Conservation (phyloP, 53 echinoderm and acorn worm species). For the Holothuria scabra region DNA sequence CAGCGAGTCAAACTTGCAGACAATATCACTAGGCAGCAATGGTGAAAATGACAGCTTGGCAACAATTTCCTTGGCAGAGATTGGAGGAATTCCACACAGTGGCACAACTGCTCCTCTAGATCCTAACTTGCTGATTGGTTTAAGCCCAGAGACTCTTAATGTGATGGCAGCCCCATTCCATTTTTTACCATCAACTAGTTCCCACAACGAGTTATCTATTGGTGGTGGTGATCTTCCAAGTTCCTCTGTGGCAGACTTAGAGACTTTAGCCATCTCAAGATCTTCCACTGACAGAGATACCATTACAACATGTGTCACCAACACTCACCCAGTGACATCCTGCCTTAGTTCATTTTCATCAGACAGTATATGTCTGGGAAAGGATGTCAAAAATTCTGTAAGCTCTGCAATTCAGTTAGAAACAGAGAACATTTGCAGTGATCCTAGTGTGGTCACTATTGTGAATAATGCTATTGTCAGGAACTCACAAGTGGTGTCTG, state of each 20-base stretch:
- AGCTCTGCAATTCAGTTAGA: constrained; percentile 14
- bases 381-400: not conserved
- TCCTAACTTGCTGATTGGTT: constrained; percentile 37
- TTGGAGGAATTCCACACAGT: constrained; percentile 42
- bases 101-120: constrained; percentile 9
- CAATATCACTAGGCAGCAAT: not conserved
- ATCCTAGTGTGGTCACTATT: constrained; percentile 11
- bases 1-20: constrained; percentile 37
- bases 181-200: constrained; percentile 33
- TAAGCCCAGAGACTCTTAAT: constrained; percentile 46
- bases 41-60: constrained; percentile 31
- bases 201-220: not conserved
- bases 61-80: constrained; percentile 46
- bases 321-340: constrained; percentile 23
- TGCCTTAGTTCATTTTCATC: constrained; percentile 32
- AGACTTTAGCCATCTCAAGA: constrained; percentile 5
- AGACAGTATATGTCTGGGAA: not conserved
- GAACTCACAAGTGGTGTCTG: constrained; percentile 20
- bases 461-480: constrained; percentile 15
- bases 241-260: constrained; percentile 15
- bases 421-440: constrained; percentile 14
- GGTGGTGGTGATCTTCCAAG: constrained; percentile 16
- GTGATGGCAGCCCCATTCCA: constrained; percentile 28
- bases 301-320: constrained; percentile 6
- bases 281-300: constrained; percentile 4